Evolutionary conservation across 2,113 vertebrate genomes (phyloP).

Genomic region (Myotis brandtii): DNA sequence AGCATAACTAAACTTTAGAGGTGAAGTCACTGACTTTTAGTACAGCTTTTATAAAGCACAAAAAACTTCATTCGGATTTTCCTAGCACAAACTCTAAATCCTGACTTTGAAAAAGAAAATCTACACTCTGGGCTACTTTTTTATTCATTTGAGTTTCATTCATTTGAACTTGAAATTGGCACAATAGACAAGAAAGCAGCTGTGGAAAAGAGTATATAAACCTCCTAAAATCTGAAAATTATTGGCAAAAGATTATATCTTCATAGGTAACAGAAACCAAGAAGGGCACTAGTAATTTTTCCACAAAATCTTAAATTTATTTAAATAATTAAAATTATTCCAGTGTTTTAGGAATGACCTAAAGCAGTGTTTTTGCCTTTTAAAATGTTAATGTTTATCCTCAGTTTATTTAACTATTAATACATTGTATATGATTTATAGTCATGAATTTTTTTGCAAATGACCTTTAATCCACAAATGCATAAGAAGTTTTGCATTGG

Average conservation of each 20-base stretch:
- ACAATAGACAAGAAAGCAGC: conserved; percentile 75
- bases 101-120: conserved; percentile 70
- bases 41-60: neutral
- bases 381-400: neutral
- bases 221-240: conserved; percentile 73
- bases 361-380: neutral
- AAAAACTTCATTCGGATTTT: conserved; percentile 58
- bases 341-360: conserved; percentile 1
- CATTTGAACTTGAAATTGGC: conserved; percentile 53
- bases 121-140: conserved; percentile 52
- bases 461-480: neutral
- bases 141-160: conserved; percentile 68
- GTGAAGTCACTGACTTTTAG: conserved; percentile 14
- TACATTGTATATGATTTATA: neutral
- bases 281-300: conserved; percentile 45
- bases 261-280: conserved; percentile 58
- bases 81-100: conserved; percentile 51
- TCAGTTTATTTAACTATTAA: neutral
- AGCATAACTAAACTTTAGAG: neutral
- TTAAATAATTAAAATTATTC: neutral
- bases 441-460: neutral
- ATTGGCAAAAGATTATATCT: conserved; percentile 69
- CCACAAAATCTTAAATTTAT: conserved; percentile 52
- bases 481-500: neutral
- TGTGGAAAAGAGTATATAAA: conserved; percentile 68